phyloP scores from a whole-genome alignment of 1,140 invertebrate species.

The Temnothorax longispinosus region DNA sequence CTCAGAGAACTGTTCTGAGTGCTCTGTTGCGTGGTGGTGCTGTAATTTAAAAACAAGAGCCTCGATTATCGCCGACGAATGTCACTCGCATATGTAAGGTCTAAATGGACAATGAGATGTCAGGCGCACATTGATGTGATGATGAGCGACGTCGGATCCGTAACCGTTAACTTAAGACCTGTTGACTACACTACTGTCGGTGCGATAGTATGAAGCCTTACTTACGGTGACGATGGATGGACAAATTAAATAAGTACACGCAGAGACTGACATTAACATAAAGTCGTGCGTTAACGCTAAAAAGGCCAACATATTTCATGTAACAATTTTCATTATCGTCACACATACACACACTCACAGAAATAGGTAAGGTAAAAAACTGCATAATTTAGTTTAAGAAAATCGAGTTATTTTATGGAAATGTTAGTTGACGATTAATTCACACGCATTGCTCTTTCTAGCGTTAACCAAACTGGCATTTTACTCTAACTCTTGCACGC shows the following conservation, averaged over 20 bases:
- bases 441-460: background rate
- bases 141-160: background rate
- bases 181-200: conserved; percentile 24
- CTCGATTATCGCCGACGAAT: conserved; percentile 25
- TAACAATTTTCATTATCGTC: background rate
- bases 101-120: conserved; percentile 21
- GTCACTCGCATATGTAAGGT: conserved; percentile 2
- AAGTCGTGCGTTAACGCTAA: conserved; percentile 15
- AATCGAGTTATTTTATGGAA: background rate
- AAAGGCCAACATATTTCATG: background rate
- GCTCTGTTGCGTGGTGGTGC: conserved; percentile 84
- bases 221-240: conserved; percentile 59
- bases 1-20: conserved; percentile 82
- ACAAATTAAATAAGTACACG: conserved; percentile 33
- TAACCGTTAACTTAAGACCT: conserved; percentile 28
- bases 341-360: background rate
- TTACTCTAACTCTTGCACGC: conserved; percentile 8
- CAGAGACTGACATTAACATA: conserved; percentile 33
- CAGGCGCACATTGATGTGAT: conserved; percentile 17
- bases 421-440: background rate
- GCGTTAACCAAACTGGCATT: conserved; percentile 7
- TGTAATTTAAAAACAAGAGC: conserved; percentile 76
- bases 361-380: background rate
- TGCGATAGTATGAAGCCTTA: conserved; percentile 56
- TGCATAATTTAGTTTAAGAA: background rate